Base-by-base conservation (phyloP, 2,797 vertebrate genomes). In the Serranus cabrilla region DNA sequence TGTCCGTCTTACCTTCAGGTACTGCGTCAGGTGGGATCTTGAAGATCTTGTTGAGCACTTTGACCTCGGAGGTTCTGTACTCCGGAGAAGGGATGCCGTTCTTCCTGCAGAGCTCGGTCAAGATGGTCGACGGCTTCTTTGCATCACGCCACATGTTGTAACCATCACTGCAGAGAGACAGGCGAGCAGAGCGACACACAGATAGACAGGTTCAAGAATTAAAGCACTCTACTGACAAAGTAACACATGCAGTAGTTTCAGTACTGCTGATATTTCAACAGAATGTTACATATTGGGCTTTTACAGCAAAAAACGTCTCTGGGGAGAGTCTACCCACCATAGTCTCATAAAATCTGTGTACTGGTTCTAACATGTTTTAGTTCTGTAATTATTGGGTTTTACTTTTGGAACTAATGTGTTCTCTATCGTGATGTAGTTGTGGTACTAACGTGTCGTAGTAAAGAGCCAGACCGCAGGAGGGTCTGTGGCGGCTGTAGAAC, bases 21-120 rank as follows among this genome's bases (percentile, higher is more conserved):
- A 96, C 92, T 43, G 94, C 95, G 0, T 97, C 97, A 12, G 90
- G 90, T 18, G 95, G 95, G 59, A 97, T 93, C 90, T 94, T 98
- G 84, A 98, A 98, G 89, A 99, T 95, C 90, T 96, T 98, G 87
- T 96, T 99, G 90, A 95, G 96, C 63, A 99, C 97, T 93, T 99
- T 99, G 80, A 98, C 91, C 81, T 97, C 96, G 4, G 90, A 90
- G 0, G 52, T 63, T 77, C 96, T 91, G 90, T 97, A 99, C 71
- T 98, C 97, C 7, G 97, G 95, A 39, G 91, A 74, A 0, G 93
- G 90, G 72, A 99, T 95, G 1, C 92, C 88, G 42, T 95, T 96
- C 73, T 96, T 95, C 78, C 94, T 97, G 93, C 98, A 99, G 56
- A 99, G 94, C 58, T 96, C 96, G 0, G 90, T 93, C 90, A 99